Percentiles rank a stretch among this genome's conserved stretches.
These are phyloP conservation scores for Mormyrus lacerda DNA, from an alignment of 2,113 vertebrate genomes.

Conservation along the genomic window DNA sequence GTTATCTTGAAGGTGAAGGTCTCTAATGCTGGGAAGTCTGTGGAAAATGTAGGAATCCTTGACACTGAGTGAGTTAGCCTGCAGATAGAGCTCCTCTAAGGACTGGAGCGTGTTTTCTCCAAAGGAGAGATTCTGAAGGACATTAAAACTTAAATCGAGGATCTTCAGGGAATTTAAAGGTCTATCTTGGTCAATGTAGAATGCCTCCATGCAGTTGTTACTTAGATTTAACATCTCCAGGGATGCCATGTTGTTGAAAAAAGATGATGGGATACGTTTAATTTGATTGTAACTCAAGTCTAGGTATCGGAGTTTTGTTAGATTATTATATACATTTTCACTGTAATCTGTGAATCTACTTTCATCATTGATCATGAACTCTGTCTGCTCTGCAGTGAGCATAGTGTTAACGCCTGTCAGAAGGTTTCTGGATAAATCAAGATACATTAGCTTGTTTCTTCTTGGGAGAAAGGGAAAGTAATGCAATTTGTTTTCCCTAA, in stretches of 20 bases:
- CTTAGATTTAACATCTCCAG: conserved; percentile 82
- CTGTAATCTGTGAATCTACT: conserved; percentile 39
- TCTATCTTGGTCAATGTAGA: conserved; percentile 41
- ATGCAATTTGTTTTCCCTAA: conserved; percentile 81
- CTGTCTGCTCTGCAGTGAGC: conserved; percentile 31
- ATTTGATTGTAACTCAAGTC: conserved; percentile 91
- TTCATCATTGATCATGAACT: conserved; percentile 35
- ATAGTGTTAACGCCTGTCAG: conserved; percentile 57
- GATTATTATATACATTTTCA: conserved; percentile 40
- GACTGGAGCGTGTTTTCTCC: conserved; percentile 36
- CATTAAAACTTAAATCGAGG: conserved; percentile 77
- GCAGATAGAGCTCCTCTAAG: conserved; percentile 67
- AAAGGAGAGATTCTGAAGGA: conserved; percentile 62
- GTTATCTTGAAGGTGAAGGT: conserved; percentile 74
- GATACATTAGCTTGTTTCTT: conserved; percentile 62
- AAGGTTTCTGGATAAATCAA: conserved; percentile 82
- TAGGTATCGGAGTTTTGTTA: conserved; percentile 63
- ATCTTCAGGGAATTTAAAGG: conserved; percentile 55
- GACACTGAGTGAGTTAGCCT: conserved; percentile 63
- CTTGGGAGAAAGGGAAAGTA: conserved; percentile 72
- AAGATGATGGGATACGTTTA: conserved; percentile 59
- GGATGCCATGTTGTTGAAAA: conserved; percentile 64
- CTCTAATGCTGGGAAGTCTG: conserved; percentile 60
- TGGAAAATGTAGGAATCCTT: conserved; percentile 63
- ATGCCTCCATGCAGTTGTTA: conserved; percentile 74